Evolutionary conservation across 1,140 invertebrate genomes (phyloP).

Genomic region (Manduca sexta): DNA sequence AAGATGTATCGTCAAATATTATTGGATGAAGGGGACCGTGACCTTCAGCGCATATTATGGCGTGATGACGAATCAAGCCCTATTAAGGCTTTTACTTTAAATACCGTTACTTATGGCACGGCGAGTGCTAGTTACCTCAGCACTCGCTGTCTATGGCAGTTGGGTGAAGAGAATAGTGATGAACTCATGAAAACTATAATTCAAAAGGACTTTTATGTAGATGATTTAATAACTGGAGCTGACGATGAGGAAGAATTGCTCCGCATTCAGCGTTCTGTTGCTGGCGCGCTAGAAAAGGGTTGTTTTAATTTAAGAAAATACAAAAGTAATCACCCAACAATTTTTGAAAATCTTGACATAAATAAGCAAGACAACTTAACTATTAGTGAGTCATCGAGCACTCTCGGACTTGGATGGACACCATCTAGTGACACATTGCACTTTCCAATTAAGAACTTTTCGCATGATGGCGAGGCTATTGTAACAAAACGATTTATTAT

Average conservation of each 20-base stretch:
- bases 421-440: slow-evolving; percentile 15
- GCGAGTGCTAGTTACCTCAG: not conserved
- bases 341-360: too few species aligned
- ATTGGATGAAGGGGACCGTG: not conserved
- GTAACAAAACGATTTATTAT: slow-evolving; percentile 50
- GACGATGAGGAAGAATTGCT: slow-evolving; percentile 12
- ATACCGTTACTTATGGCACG: not conserved
- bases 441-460: slow-evolving; percentile 19
- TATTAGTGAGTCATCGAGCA: slow-evolving; percentile 26
- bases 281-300: too few species aligned
- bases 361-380: slow-evolving; percentile 13
- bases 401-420: slow-evolving; percentile 25
- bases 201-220: slow-evolving; percentile 55
- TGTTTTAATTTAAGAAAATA: too few species aligned
- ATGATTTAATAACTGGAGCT: slow-evolving; percentile 53
- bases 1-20: not conserved
- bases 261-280: slow-evolving; percentile 2
- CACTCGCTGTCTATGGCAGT: not conserved
- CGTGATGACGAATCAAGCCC: not conserved
- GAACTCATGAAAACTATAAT: slow-evolving; percentile 29
- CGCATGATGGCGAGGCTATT: not conserved
- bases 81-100: not conserved
- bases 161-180: slow-evolving; percentile 8
- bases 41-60: not conserved
- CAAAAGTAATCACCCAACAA: too few species aligned